Percentiles rank a stretch among this genome's conserved stretches.
Evolutionary conservation across 2,113 vertebrate genomes (phyloP).

Genomic region (Sceloporus tristichus): DNA sequence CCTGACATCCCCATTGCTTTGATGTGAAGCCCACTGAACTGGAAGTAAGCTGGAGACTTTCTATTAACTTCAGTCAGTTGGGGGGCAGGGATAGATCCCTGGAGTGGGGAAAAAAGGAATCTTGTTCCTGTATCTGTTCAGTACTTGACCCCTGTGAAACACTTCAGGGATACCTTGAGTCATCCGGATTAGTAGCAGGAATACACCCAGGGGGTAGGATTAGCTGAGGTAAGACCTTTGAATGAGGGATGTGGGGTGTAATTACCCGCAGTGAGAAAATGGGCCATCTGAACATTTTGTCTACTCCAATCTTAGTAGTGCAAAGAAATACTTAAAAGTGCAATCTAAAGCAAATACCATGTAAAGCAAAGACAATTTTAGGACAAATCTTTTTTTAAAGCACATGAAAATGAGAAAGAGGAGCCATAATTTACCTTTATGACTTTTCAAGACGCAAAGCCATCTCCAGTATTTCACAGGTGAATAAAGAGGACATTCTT

Average conservation of each 20-base stretch:
- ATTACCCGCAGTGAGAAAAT: too few relatives aligned
- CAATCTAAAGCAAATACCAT: neutral
- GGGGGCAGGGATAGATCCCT: neutral
- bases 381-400: neutral
- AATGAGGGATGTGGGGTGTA: neutral
- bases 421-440: neutral
- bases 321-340: neutral
- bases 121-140: neutral
- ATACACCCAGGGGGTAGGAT: neutral
- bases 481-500: neutral
- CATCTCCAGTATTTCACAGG: neutral
- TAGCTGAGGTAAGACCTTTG: conserved; percentile 16
- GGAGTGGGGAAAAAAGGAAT: neutral
- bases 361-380: neutral
- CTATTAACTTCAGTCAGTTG: neutral
- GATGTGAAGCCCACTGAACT: neutral
- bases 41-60: neutral
- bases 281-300: too few relatives aligned
- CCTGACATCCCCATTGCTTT: neutral
- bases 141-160: rapidly evolving
- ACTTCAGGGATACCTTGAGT: neutral
- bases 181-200: conserved; percentile 19
- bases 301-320: too few relatives aligned
- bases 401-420: neutral
- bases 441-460: neutral